Base-by-base conservation (phyloP, 2,888 invertebrate species). In the Caenorhabditis afra region DNA sequence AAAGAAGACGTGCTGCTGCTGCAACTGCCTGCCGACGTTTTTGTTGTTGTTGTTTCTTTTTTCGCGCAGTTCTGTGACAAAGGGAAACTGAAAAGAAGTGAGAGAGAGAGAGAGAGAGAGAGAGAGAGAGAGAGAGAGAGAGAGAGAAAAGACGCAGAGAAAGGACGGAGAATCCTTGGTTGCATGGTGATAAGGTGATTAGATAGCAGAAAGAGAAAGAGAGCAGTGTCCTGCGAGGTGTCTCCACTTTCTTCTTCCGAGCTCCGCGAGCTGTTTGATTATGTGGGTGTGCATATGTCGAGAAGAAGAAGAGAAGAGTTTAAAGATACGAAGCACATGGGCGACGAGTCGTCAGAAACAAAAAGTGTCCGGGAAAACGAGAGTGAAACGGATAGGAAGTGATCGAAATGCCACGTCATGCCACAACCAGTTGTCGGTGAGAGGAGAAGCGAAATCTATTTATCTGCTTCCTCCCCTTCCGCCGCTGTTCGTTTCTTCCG, bases 311-410 rank as follows among this genome's bases (percentile, higher is more conserved):
- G n/a, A 29, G 29, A 29, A 29, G 29, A 71, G 71, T 71, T 71
- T 71, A 71, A 71, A 70, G 70, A 70, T 70, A 70, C 71, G 71
- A 71, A 58, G 71, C 62, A 64, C 62, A 62, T 71, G 71, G 71
- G 22, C 0, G 29, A 35, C 10, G 44, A 35, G 4, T 7, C 29
- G 29, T 29, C 29, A 29, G 7, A 29, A 29, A 29, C 4, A 29
- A 29, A 29, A 29, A 29, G 29, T 29, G 29, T 29, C 29, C 29
- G 29, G 29, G 4, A 29, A 29, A 29, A 29, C 29, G 55, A 55
- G 39, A n/a, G 45, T 3, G n/a, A 45, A 37, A 39, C 29, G 29
- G 5, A 35, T 1, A 29, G 37, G 29, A 14, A 58, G 29, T 29
- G 45, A 44, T 23, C 41, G 22, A 22, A 29, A 37, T 41, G 41